Base-by-base conservation (phyloP, 2,797 vertebrate species). In the Aplochiton taeniatus region DNA sequence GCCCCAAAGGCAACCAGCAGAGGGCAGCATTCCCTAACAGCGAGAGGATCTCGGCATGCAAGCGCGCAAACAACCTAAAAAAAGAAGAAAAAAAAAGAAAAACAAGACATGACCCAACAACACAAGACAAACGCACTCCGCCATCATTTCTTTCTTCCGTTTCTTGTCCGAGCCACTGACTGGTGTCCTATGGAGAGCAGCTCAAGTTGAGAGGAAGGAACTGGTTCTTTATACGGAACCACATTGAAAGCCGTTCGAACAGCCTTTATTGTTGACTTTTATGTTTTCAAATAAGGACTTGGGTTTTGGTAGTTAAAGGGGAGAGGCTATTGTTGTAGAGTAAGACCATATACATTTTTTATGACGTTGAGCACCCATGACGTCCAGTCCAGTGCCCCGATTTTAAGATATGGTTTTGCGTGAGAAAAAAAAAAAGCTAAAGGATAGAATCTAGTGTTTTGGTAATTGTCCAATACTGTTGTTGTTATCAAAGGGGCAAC, bases 1-100 rank as follows among this genome's bases (percentile, higher is more conserved):
- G 65, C 66, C 70, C 63, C 66, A 41, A 52, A 63, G 51, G 63
- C 71, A 65, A 71, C 83, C 90, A 89, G 80, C 82, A 83, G 89
- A 83, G 81, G 85, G 79, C 89, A 78, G 71, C 70, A 79, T 82
- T 79, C 79, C 73, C 83, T 81, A 81, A 65, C 68, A 66, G 74
- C 74, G 76, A 71, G 74, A 78, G 68, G 75, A 77, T 79, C 64
- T 75, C 76, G 70, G 80, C 83, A 81, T 76, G 76, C 76, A 75
- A 78, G 63, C 57, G 80, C 69, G 61, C 71, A 70, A 77, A 79
- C 76, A 49, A 45, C 72, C 68, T 57, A 69, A 71, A 31, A 68
- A 68, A 63, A 64, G 58, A 61, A 55, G 65, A 31, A 68, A 76
- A 71, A 77, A 66, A 60, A 17, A 68, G 72, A 73, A 68, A 72